A percentile compares a stretch with the other conserved stretches of the same genome.
phyloP scores from a whole-genome alignment of 2,797 vertebrate species.

The Ibycter americanus region DNA sequence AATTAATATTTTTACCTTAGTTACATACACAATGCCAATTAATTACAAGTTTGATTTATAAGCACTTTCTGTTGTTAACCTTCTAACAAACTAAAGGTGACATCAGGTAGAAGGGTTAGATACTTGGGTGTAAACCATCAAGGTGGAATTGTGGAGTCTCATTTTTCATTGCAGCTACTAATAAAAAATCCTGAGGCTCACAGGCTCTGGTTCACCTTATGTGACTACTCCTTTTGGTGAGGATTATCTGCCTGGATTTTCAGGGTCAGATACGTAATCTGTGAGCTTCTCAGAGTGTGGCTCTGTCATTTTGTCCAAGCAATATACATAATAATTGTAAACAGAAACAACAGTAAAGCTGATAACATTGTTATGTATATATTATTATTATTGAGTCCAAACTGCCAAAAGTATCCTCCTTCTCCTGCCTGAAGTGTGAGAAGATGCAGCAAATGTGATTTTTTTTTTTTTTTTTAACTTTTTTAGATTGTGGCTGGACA shows the following conservation, averaged over 20 bases:
- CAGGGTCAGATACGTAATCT: not conserved
- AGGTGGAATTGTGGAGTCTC: not conserved
- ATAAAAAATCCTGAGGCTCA: not conserved
- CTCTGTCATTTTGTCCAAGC: not conserved
- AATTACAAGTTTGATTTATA: not conserved
- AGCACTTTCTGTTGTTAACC: not conserved
- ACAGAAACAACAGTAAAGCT: not conserved
- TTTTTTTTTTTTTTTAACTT: not conserved
- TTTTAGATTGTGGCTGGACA: not conserved
- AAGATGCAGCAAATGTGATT: not conserved
- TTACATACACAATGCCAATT: not conserved
- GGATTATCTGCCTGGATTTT: conserved; percentile 11
- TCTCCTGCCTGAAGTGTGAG: not conserved
- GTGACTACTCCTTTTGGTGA: not conserved
- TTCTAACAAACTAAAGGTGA: not conserved
- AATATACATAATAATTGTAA: not conserved
- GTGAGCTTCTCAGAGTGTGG: not conserved
- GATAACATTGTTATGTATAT: not conserved
- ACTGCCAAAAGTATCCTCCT: not conserved
- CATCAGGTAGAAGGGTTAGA: not conserved
- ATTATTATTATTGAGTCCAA: not conserved
- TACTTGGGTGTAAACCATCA: not conserved
- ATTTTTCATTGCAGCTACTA: not conserved
- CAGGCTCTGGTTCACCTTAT: not conserved
- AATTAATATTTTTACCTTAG: not conserved